A percentile compares a stretch with the other conserved stretches of the same genome.
Evolutionary conservation across 2,888 invertebrate species (phyloP).

Genomic region (Trissoscelio sp.): DNA sequence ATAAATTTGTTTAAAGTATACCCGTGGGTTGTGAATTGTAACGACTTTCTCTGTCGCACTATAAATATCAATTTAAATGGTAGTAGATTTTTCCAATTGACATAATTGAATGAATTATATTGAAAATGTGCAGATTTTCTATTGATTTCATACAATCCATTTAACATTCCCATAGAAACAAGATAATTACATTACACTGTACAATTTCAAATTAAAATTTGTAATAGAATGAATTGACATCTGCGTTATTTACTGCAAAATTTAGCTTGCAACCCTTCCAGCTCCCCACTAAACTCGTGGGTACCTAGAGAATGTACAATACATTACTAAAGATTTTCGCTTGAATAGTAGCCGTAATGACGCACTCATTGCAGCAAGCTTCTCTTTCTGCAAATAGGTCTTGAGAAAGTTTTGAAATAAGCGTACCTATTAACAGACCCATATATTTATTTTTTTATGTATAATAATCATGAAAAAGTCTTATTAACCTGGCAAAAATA

Average conservation of each 20-base stretch:
- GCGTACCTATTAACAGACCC: background rate
- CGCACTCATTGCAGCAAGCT: constrained; percentile 20
- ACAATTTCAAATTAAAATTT: background rate
- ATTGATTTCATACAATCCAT: too few relatives aligned
- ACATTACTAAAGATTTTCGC: constrained; percentile 24
- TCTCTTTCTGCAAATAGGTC: constrained; percentile 18
- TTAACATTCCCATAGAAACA: too few relatives aligned
- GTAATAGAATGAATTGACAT: constrained; percentile 3
- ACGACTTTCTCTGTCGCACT: constrained; percentile 20
- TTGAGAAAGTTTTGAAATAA: constrained; percentile 9
- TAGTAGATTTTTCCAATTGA: constrained; percentile 15
- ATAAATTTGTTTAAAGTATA: constrained; percentile 35
- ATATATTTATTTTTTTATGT: background rate
- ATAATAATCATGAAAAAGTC: background rate
- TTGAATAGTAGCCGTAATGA: constrained; percentile 38
- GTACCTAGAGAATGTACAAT: constrained; percentile 15
- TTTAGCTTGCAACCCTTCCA: constrained; percentile 10
- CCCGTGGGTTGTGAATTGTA: constrained; percentile 26
- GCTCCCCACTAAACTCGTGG: background rate
- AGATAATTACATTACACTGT: too few relatives aligned
- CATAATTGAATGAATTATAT: constrained; percentile 20
- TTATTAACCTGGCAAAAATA: background rate
- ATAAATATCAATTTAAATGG: constrained; percentile 41
- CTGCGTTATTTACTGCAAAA: background rate
- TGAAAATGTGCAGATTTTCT: too few relatives aligned